Evolutionary conservation across 2,888 invertebrate species (phyloP).

Genomic region (Tanytarsus gracilentus): DNA sequence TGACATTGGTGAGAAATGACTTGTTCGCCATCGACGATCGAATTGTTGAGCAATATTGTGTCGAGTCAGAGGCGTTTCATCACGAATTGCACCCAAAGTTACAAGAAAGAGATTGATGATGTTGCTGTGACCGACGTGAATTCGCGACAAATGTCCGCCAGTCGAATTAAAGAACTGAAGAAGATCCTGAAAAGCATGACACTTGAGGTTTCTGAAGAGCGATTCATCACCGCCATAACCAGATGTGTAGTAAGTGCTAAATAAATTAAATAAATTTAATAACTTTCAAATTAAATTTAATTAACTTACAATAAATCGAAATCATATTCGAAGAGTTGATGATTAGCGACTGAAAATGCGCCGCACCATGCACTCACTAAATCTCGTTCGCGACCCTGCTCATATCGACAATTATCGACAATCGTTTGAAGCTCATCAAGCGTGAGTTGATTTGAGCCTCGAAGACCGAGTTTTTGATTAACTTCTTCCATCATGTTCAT

Average conservation of each 20-base stretch:
- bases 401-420: too few relatives aligned
- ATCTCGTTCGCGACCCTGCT: too few relatives aligned
- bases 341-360: too few relatives aligned
- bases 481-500: neutral
- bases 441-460: too few relatives aligned
- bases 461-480: neutral
- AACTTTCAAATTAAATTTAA: too few relatives aligned
- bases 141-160: conserved; percentile 44
- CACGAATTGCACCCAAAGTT: neutral
- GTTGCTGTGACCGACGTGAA: neutral
- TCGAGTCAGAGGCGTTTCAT: neutral
- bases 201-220: conserved; percentile 54
- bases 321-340: too few relatives aligned
- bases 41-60: neutral
- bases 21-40: neutral
- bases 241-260: conserved; percentile 56
- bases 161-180: conserved; percentile 38
- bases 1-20: neutral
- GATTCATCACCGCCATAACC: conserved; percentile 54
- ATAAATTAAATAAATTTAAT: too few relatives aligned
- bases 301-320: too few relatives aligned
- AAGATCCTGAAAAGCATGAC: conserved; percentile 57
- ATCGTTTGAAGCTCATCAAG: too few relatives aligned
- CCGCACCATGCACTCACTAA: too few relatives aligned
- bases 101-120: neutral